Base-by-base conservation (phyloP, 2,888 invertebrate species). In the Ochropleura leucogaster region DNA sequence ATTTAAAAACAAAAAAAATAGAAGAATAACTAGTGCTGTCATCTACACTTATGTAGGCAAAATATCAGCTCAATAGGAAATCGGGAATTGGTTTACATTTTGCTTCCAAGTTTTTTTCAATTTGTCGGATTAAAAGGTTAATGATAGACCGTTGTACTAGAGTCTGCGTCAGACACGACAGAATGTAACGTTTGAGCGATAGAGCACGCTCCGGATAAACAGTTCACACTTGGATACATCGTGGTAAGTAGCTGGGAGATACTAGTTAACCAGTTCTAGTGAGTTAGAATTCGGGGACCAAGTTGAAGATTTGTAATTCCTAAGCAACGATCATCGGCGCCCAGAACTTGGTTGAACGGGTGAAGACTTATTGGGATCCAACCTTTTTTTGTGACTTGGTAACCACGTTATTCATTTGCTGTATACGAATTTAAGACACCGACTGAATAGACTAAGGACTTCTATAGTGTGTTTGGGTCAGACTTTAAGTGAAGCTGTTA, bases 221-320 rank as follows among this genome's bases (percentile, higher is more conserved):
- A 90, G 92, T 92, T 93, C 92, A 92, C 92, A 93, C 92, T 91
- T 90, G 91, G 72, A 77, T 55, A 81, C 75, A 3, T 4, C 67
- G 66, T 46, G 88, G 91, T 91, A 92, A 12, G 87, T 87, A 82
- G 44, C 77, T 71, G 85, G 47, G 12, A 16, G 12, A 10, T 10
- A n/a, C 30, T 51, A 30, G 18, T n/a, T n/a, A 44, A n/a, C 44
- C 40, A 8, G 16, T 16, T 40, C 16, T 0, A 59, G 16, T 59
- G 59, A 59, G 16, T 40, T 0, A 59, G 30, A 16, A 16, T 59
- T 40, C 40, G 16, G 16, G 9, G 59, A 57, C 0, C 8, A 16
- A 40, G 8, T 8, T 16, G 16, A 16, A 16, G 16, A 30, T 16
- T 14, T 30, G 0, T 16, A 30, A 16, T 40, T 59, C 16, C 0